Conservation (phyloP, 64 coral and sea anemone species). For the Hydrozoanthus tunicans region DNA sequence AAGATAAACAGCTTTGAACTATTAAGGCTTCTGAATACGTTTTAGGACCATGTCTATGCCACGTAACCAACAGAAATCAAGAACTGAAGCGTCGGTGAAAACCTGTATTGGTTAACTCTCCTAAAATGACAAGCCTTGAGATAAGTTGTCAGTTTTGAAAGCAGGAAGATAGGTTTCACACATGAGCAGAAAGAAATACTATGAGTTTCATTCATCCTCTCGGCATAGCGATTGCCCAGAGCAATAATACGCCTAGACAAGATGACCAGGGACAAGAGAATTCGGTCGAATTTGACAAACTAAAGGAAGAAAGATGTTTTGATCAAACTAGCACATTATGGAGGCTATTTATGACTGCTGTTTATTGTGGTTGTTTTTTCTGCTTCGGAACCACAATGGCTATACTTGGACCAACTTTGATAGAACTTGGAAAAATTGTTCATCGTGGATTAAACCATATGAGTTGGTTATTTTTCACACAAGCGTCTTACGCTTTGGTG, state of each 20-base stretch:
- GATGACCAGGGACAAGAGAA: background rate
- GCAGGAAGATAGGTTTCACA: background rate
- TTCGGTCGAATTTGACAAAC: background rate
- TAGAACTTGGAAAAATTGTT: conserved; percentile 76
- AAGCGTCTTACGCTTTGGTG: conserved; percentile 81
- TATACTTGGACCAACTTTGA: conserved; percentile 85
- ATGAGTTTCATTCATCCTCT: conserved; percentile 92
- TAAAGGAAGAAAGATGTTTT: conserved; percentile 30
- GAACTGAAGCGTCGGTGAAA: background rate
- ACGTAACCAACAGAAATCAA: background rate
- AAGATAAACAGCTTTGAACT: background rate
- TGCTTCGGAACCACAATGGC: conserved; percentile 95
- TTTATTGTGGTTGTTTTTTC: conserved; percentile 92
- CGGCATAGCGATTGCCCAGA: conserved; percentile 77
- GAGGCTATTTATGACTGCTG: conserved; percentile 55
- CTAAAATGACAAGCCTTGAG: background rate
- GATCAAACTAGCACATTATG: conserved; percentile 22
- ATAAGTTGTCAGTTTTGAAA: background rate
- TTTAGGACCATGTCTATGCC: background rate
- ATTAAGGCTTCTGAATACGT: background rate
- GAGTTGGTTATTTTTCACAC: conserved; percentile 94
- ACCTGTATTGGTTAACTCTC: background rate
- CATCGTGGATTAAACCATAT: conserved; percentile 87
- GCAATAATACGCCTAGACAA: conserved; percentile 38
- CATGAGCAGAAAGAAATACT: conserved; percentile 10